A percentile compares a stretch with the other conserved stretches of the same genome.
These are phyloP conservation scores for Chamaedrilus cognettii DNA, from an alignment of 2,888 invertebrate genomes.

Conservation along the genomic window DNA sequence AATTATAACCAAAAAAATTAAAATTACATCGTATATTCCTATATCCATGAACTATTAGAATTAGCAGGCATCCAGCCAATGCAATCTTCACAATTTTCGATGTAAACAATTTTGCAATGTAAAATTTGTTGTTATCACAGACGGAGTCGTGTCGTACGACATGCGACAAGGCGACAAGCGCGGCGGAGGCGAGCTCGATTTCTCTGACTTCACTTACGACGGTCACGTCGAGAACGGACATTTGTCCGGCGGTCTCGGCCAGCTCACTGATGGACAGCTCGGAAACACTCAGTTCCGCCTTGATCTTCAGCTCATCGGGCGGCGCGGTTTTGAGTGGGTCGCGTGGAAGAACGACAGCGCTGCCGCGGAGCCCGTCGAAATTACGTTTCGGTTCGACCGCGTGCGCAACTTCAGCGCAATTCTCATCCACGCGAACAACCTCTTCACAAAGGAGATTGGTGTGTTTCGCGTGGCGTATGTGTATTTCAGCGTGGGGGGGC, in stretches of 20 bases:
- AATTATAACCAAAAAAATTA: too few species aligned
- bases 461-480: slow-evolving; percentile 79
- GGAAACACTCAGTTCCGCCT: slow-evolving; percentile 76
- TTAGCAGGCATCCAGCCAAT: too few species aligned
- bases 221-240: slow-evolving; percentile 61
- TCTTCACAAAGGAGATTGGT: slow-evolving; percentile 81
- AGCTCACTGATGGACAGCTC: slow-evolving; percentile 76
- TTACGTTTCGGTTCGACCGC: slow-evolving; percentile 84
- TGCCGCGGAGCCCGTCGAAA: slow-evolving; percentile 68
- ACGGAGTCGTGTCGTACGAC: slow-evolving; percentile 80
- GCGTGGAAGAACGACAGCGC: slow-evolving; percentile 76
- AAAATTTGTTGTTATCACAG: too few species aligned
- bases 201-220: slow-evolving; percentile 84
- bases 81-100: too few species aligned
- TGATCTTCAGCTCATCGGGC: slow-evolving; percentile 64
- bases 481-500: slow-evolving; percentile 76
- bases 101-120: too few species aligned
- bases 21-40: too few species aligned
- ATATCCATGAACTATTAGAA: too few species aligned
- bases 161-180: slow-evolving; percentile 86
- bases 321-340: slow-evolving; percentile 74
- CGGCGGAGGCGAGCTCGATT: slow-evolving; percentile 72
- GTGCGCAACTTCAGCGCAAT: slow-evolving; percentile 85
- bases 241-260: slow-evolving; percentile 78
- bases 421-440: slow-evolving; percentile 81